Base-by-base conservation (phyloP, 1,140 invertebrate genomes). In the Drosophila serrata region DNA sequence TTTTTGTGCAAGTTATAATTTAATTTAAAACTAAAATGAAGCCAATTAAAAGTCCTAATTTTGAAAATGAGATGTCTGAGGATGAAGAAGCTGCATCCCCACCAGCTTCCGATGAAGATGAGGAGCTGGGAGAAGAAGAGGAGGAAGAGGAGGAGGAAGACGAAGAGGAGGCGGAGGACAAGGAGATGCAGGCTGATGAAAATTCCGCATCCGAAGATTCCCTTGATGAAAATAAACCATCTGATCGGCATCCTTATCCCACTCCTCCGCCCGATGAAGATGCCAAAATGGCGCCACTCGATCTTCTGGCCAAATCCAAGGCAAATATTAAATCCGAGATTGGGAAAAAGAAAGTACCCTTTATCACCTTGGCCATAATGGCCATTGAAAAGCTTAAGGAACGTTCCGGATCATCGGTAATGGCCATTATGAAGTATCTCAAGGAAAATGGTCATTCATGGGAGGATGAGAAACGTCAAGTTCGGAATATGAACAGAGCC, bases 211-310 rank as follows among this genome's bases (percentile, higher is more conserved):
- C 45, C 6, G 55, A 42, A 4, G 45, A 53, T 27, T n/a, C 31
- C 6, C 29, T 43, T 4, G 22, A 48, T 6, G 22, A 1, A 2
- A 29, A 29, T 12, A 49, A 53, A 13, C 8, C 22, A 27, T 8
- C 2, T n/a, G 15, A 24, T 13, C 12, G 8, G 0, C 45, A 65
- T 55, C 74, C 42, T 5, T 85, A 58, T 67, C 81, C 81, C 2
- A 84, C 80, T 11, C 81, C 81, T 0, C 80, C 80, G 7, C 81
- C 80, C 12, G 80, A 80, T 42, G 42, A 39, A 6, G 51, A 29
- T 11, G 15, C 19, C 4, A 81, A 64, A 57, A 76, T 49, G 53
- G 49, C 24, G 27, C 7, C 40, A 2, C 19, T 11, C 4, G 35
- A 55, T 15, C 4, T 27, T 9, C 58, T 24, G 0, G 49, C 51